Evolutionary conservation across 2,113 vertebrate species (phyloP).

Genomic region (Petrocephalus microphthalmus): DNA sequence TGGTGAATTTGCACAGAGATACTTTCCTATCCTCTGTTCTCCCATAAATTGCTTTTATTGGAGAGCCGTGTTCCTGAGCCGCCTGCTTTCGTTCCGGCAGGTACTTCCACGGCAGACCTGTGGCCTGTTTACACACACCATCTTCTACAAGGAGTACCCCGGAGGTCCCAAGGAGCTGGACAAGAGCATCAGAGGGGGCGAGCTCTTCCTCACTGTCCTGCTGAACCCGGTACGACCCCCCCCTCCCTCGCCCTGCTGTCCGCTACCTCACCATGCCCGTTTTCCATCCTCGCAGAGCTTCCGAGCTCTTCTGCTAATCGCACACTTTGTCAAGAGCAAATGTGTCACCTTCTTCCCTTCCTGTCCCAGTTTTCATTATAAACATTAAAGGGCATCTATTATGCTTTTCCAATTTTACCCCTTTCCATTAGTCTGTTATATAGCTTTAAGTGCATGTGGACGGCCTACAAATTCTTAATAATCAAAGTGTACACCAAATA

Average conservation of each 20-base stretch:
- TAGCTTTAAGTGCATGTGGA: not conserved
- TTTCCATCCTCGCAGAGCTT: not conserved
- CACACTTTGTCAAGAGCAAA: not conserved
- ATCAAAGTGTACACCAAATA: not conserved
- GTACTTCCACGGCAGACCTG: slow-evolving; percentile 96
- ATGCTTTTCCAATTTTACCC: not conserved
- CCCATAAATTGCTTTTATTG: not conserved
- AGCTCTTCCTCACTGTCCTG: slow-evolving; percentile 89
- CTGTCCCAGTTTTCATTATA: not conserved
- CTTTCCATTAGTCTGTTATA: not conserved
- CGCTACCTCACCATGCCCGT: not conserved
- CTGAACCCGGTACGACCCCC: slow-evolving; percentile 86
- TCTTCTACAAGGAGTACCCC: slow-evolving; percentile 96
- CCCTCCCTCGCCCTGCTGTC: not conserved
- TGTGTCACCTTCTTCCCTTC: not conserved
- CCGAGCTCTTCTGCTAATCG: not conserved
- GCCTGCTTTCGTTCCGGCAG: slow-evolving; percentile 46
- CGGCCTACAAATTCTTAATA: not conserved
- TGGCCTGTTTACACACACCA: slow-evolving; percentile 94
- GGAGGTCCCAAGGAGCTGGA: slow-evolving; percentile 91
- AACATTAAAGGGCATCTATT: not conserved
- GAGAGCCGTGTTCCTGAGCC: not conserved
- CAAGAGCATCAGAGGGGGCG: slow-evolving; percentile 90
- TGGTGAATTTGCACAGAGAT: not conserved
- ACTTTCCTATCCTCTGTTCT: not conserved